Percentiles rank a stretch among this genome's conserved stretches.
Evolutionary conservation across 2,888 invertebrate genomes (phyloP).

Genomic region (Oligia strigilis): DNA sequence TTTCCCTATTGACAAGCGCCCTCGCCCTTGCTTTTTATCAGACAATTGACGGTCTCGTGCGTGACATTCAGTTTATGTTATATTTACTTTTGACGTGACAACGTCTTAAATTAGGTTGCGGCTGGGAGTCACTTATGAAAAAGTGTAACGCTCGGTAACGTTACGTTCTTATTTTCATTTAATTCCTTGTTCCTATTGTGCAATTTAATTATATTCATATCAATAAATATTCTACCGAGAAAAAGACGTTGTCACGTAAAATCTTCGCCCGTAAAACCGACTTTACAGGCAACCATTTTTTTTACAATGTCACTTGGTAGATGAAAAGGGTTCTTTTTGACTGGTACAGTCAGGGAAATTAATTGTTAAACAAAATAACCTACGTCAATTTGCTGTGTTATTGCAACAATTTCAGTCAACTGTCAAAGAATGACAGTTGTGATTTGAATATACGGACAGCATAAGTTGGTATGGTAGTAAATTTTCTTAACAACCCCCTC

Average conservation of each 20-base stretch:
- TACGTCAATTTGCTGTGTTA: background rate
- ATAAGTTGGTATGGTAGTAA: no score
- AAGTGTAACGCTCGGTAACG: no score
- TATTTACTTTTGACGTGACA: no score
- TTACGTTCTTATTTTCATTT: no score
- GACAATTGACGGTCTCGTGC: constrained; percentile 38
- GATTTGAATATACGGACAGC: background rate
- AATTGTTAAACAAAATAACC: background rate
- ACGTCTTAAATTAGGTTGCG: no score
- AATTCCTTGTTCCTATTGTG: no score
- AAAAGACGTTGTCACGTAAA: no score
- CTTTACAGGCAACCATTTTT: no score
- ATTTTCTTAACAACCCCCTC: background rate
- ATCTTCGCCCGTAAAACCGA: no score
- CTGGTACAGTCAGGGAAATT: background rate
- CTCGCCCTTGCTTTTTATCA: constrained; percentile 74
- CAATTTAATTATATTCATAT: no score
- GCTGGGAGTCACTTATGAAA: no score
- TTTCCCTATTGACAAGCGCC: constrained; percentile 44
- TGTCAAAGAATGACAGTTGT: background rate
- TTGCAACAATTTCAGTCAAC: background rate
- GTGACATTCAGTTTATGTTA: constrained; percentile 10
- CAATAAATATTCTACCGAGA: no score
- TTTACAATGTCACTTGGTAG: background rate
- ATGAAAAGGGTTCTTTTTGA: background rate